These are phyloP conservation scores for Sebastes iracundus DNA, from an alignment of 2,797 vertebrate genomes.

Conservation along the genomic window DNA sequence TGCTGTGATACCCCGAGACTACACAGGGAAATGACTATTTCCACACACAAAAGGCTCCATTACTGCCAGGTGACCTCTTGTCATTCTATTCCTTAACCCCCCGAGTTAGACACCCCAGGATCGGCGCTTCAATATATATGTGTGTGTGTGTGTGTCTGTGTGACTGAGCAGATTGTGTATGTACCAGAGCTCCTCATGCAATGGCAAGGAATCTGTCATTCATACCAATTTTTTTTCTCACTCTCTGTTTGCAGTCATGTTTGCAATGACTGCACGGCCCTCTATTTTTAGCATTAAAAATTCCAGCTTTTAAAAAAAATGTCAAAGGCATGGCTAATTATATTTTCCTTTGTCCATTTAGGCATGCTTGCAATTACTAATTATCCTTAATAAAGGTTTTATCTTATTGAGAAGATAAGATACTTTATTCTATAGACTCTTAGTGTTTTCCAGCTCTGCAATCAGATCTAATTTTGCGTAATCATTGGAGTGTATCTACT, in stretches of 20 bases:
- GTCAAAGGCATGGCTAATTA: conserved; percentile 19
- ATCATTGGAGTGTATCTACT: neutral
- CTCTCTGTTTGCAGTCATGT: conserved; percentile 30
- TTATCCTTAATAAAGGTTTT: neutral
- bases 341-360: conserved; percentile 12
- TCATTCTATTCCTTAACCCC: conserved; percentile 77
- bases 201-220: conserved; percentile 60
- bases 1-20: conserved; percentile 71
- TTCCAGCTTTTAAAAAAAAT: conserved; percentile 26
- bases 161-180: conserved; percentile 47
- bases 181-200: conserved; percentile 34
- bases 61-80: conserved; percentile 77
- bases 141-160: conserved; percentile 7
- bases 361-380: conserved; percentile 23
- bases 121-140: conserved; percentile 22
- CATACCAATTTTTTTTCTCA: conserved; percentile 17
- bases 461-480: neutral
- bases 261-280: conserved; percentile 15
- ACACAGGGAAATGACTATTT: conserved; percentile 83
- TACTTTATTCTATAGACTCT: neutral
- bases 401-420: neutral
- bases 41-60: conserved; percentile 83
- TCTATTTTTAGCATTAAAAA: conserved; percentile 49
- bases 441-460: conserved; percentile 4
- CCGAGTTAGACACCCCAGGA: conserved; percentile 62